Evolutionary conservation across 1,140 invertebrate species (phyloP).

Genomic region (Hylaeus anthracinus): DNA sequence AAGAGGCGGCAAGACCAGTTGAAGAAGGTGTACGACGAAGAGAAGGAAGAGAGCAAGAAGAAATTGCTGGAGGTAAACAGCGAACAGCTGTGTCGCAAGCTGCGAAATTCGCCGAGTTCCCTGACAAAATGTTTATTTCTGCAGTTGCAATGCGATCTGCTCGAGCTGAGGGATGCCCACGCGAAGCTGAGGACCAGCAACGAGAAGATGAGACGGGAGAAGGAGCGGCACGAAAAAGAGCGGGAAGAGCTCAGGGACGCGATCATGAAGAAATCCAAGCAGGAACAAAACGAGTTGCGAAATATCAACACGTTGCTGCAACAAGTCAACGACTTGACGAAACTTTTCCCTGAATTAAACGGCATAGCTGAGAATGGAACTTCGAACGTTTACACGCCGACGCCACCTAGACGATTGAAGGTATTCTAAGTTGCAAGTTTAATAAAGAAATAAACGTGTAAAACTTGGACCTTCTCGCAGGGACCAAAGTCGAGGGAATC

Average conservation of each 20-base stretch:
- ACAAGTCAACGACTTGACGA: conserved; percentile 89
- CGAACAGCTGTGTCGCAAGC: neutral
- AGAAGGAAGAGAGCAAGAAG: conserved; percentile 92
- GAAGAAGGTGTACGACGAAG: conserved; percentile 91
- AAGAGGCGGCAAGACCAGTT: conserved; percentile 92
- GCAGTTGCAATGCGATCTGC: conserved; percentile 92
- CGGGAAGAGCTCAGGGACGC: conserved; percentile 85
- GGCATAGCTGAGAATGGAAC: conserved; percentile 68
- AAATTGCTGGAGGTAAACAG: conserved; percentile 86
- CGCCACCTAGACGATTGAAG: conserved; percentile 82
- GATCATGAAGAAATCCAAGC: conserved; percentile 80
- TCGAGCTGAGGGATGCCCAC: conserved; percentile 94
- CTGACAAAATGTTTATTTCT: conserved; percentile 38
- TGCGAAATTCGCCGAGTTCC: neutral
- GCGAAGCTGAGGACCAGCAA: conserved; percentile 95
- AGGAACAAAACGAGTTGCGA: conserved; percentile 85
- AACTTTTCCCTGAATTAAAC: conserved; percentile 86
- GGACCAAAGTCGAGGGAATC: conserved; percentile 83
- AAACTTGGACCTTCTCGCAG: conserved; percentile 62
- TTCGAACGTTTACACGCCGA: conserved; percentile 79
- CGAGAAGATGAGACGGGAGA: conserved; percentile 93
- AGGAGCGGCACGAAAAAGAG: conserved; percentile 91
- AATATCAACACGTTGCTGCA: conserved; percentile 87
- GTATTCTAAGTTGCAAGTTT: conserved; percentile 53
- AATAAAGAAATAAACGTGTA: neutral